Evolutionary conservation across 1,140 invertebrate genomes (phyloP), one percentile per base, ranked within the genome.

Genomic region (Papilio aristodemus): DNA sequence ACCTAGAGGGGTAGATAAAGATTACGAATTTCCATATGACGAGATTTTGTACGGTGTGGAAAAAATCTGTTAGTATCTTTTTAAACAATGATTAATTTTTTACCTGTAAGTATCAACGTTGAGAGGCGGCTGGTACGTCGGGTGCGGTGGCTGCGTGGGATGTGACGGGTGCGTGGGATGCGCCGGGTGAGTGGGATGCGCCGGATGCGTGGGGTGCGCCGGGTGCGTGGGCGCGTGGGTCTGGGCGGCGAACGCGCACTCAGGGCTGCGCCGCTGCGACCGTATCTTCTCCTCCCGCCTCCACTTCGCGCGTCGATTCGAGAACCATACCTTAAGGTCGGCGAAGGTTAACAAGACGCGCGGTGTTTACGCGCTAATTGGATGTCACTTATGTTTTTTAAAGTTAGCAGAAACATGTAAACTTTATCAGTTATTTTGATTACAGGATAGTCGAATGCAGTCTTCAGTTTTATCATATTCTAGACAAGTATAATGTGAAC

Each of bases 291-390:
- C 98, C 91, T 99, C 99, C 43, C 99, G 94, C 73, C 98, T 94
- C 98, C 98, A 99, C 94, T 99, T 99, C 68, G 98, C 99, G 71
- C 99, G 94, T 67, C 98, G 94, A 93, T 99, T 99, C 71, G 97
- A 98, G 93, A 99, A 99, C 98, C 98, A 99, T 62, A 99, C 98
- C 96, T 98, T 90, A 81, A 87, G 73, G 85, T 89, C 85, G 86
- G 85, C 77, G 84, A 73, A 80, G 74, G 84, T 89, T 89, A 89
- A 89, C 77, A 81, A 67, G 70, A 78, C 71, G 79, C 80, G 80
- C 80, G 80, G 75, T 36, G 25, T 60, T 58, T 78, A 77, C 75
- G 77, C 79, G 77, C 79, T 77, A 67, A 60, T 17, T 37, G 7
- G 32, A 11, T 62, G 59, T 3, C 36, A 59, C 25, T 59, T 59